Conservation (phyloP, 2,113 vertebrate genomes). For the Zosterops japonicus region DNA sequence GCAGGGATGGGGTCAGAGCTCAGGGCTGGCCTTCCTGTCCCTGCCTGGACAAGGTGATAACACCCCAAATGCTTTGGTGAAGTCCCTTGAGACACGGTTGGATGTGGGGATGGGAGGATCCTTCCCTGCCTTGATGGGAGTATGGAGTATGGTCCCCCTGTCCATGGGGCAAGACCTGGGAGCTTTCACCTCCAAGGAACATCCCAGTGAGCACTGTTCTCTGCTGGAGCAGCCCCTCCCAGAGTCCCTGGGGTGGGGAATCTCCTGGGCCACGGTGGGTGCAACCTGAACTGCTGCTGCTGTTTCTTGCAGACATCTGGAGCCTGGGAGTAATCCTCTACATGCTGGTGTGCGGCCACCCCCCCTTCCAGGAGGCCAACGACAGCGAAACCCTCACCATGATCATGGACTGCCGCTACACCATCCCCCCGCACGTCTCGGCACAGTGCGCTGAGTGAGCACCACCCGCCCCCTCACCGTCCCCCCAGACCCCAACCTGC, state of each 20-base stretch:
- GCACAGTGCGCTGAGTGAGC: conserved; percentile 81
- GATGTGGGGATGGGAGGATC: neutral
- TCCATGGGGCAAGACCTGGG: neutral
- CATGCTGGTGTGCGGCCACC: conserved; percentile 87
- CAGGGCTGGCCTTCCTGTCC: neutral
- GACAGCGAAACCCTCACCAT: conserved; percentile 91
- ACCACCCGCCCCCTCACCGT: neutral
- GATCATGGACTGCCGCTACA: conserved; percentile 91
- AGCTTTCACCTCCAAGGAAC: neutral
- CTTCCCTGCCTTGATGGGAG: neutral
- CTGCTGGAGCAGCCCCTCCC: neutral
- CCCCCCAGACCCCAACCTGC: neutral
- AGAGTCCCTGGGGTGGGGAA: neutral
- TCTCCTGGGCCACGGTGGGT: neutral
- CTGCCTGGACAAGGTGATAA: neutral
- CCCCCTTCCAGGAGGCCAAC: conserved; percentile 89
- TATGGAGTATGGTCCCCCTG: accelerated
- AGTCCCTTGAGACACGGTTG: neutral
- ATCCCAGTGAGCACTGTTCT: neutral
- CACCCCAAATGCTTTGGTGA: neutral
- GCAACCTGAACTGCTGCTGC: neutral
- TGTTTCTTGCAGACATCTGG: conserved; percentile 82
- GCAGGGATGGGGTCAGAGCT: neutral
- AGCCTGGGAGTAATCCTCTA: conserved; percentile 90
- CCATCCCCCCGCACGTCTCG: conserved; percentile 77